A percentile compares a stretch with the other conserved stretches of the same genome.
Evolutionary conservation across 2,888 invertebrate genomes (phyloP).

Genomic region (Sphecodes monilicornis): DNA sequence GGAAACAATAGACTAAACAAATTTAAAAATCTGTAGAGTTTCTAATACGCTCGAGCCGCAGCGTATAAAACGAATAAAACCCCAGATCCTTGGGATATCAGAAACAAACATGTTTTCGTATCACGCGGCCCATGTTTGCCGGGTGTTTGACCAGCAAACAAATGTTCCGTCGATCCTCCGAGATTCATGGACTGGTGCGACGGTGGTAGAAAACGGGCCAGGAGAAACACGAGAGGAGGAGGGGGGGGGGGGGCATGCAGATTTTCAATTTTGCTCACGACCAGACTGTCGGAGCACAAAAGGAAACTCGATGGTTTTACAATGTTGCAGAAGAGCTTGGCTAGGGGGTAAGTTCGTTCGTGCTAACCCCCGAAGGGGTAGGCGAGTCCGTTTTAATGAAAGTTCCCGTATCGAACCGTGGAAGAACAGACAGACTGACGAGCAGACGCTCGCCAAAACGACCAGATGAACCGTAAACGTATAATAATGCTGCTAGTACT

Average conservation of each 20-base stretch:
- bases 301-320: conserved; percentile 7
- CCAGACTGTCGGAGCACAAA: conserved; percentile 13
- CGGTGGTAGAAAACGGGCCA: neutral
- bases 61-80: neutral
- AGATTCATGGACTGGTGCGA: neutral
- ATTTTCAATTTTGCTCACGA: conserved; percentile 57
- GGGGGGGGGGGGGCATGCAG: conserved; percentile 16
- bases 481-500: conserved; percentile 45
- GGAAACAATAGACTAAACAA: neutral
- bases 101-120: conserved; percentile 29
- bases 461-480: conserved; percentile 55
- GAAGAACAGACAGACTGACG: conserved; percentile 29
- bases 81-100: conserved; percentile 13
- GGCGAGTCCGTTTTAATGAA: conserved; percentile 55
- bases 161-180: conserved; percentile 28
- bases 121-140: conserved; percentile 16
- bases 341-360: conserved; percentile 8
- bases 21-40: neutral
- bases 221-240: too few species aligned
- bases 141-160: conserved; percentile 24
- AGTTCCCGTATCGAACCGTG: conserved; percentile 49
- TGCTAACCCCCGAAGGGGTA: conserved; percentile 4
- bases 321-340: conserved; percentile 25
- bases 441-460: conserved; percentile 41
- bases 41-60: neutral